Conservation (phyloP, 2,113 vertebrate species). For the Scolopax mira region DNA sequence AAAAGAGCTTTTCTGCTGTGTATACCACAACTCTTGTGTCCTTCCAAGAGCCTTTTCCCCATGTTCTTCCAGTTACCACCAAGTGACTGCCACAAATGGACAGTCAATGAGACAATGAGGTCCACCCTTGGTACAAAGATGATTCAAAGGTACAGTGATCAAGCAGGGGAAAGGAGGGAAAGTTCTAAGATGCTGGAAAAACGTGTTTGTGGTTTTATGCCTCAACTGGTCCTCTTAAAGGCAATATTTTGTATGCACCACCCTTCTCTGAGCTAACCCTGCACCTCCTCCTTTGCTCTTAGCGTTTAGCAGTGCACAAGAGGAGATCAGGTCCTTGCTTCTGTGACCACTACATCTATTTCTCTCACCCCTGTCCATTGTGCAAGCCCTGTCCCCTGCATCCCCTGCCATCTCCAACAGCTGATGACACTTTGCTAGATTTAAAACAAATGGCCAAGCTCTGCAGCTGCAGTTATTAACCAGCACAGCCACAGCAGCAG, state of each 20-base stretch:
- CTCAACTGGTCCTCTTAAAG: background rate
- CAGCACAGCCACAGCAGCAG: background rate
- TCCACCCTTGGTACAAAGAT: background rate
- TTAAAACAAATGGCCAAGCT: background rate
- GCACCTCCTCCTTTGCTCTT: background rate
- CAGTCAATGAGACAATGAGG: background rate
- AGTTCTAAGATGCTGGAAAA: background rate
- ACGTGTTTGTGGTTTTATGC: background rate
- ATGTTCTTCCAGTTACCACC: background rate
- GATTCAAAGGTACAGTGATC: background rate
- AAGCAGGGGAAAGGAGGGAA: background rate
- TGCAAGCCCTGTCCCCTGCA: background rate
- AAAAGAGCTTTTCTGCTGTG: background rate
- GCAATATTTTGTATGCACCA: background rate
- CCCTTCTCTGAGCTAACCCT: background rate
- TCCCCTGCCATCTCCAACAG: background rate
- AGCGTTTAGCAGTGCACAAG: background rate
- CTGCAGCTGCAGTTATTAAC: background rate
- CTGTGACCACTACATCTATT: background rate
- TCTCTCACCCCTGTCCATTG: background rate
- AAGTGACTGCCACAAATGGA: background rate
- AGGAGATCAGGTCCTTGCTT: background rate
- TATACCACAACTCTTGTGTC: background rate
- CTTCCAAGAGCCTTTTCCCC: background rate
- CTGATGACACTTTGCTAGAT: background rate